Evolutionary conservation across 2,888 invertebrate genomes (phyloP).

Genomic region (Orthosia cruda): DNA sequence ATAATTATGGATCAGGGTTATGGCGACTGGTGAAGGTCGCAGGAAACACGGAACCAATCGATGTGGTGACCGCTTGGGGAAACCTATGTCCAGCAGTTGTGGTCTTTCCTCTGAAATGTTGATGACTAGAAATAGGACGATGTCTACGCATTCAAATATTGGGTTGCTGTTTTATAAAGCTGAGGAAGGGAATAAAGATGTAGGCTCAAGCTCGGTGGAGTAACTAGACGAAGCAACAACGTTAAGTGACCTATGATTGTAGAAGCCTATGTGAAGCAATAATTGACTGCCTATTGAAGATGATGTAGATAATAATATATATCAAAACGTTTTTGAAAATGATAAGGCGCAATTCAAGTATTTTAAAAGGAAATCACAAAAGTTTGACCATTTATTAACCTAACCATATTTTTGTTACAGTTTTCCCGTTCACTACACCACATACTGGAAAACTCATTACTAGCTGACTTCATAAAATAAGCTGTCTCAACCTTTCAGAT

Average conservation of each 20-base stretch:
- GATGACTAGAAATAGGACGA: too few relatives aligned
- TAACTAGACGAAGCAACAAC: not conserved
- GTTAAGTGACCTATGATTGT: not conserved
- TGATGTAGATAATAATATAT: not conserved
- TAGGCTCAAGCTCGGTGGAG: not conserved
- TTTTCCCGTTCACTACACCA: conserved; percentile 21
- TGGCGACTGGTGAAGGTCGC: too few relatives aligned
- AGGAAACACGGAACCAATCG: too few relatives aligned
- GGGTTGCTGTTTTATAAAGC: not conserved
- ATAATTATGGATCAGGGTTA: too few relatives aligned
- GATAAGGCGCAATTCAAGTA: not conserved
- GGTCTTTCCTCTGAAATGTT: too few relatives aligned
- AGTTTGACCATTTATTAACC: not conserved
- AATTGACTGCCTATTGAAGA: not conserved
- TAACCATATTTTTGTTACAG: conserved; percentile 42
- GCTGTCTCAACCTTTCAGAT: not conserved
- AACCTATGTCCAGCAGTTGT: too few relatives aligned
- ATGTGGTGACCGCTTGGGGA: too few relatives aligned
- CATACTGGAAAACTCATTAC: conserved; percentile 31
- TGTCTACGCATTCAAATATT: not conserved
- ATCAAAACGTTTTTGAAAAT: not conserved
- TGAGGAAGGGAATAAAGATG: not conserved
- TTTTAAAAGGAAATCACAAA: not conserved
- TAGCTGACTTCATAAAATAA: conserved; percentile 16
- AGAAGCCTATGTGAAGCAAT: not conserved